Percentiles rank a stretch among this genome's conserved stretches.
Evolutionary conservation across 2,797 vertebrate species (phyloP).

Genomic region (Heteromormyrus szaboi): DNA sequence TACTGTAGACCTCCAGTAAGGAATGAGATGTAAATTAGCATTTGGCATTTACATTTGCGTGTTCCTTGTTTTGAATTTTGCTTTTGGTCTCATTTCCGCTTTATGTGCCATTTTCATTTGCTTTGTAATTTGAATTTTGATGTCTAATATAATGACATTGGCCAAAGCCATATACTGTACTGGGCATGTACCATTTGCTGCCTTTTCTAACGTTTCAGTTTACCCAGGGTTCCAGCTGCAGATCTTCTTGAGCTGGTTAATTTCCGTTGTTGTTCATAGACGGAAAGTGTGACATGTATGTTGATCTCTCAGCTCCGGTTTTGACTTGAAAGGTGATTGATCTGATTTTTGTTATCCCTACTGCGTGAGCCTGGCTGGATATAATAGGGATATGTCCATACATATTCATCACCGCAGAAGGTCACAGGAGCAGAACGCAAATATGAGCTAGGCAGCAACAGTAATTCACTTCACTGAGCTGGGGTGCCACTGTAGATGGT

Average conservation of each 20-base stretch:
- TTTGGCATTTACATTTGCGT: background rate
- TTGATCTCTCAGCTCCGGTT: background rate
- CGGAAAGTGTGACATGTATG: background rate
- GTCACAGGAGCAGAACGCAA: slow-evolving; percentile 21
- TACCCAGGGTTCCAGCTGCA: background rate
- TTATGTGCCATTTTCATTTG: background rate
- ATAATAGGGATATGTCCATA: slow-evolving; percentile 18
- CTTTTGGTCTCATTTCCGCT: background rate
- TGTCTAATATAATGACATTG: background rate
- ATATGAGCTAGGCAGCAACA: background rate
- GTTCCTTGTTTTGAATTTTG: background rate
- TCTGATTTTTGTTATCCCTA: slow-evolving; percentile 19
- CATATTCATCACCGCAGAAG: slow-evolving; percentile 31
- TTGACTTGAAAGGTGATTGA: slow-evolving; percentile 18
- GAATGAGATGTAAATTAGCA: background rate
- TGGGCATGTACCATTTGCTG: background rate
- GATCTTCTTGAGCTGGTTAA: background rate
- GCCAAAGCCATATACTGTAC: background rate
- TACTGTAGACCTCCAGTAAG: background rate
- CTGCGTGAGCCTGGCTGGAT: slow-evolving; percentile 7
- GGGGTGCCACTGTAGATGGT: background rate
- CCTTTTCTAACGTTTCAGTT: background rate
- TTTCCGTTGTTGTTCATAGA: background rate
- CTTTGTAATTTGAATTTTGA: background rate
- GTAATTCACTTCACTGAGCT: background rate